Evolutionary conservation across 2,797 vertebrate species (phyloP), one percentile per base, ranked within the genome.

Genomic region (Menidia menidia): DNA sequence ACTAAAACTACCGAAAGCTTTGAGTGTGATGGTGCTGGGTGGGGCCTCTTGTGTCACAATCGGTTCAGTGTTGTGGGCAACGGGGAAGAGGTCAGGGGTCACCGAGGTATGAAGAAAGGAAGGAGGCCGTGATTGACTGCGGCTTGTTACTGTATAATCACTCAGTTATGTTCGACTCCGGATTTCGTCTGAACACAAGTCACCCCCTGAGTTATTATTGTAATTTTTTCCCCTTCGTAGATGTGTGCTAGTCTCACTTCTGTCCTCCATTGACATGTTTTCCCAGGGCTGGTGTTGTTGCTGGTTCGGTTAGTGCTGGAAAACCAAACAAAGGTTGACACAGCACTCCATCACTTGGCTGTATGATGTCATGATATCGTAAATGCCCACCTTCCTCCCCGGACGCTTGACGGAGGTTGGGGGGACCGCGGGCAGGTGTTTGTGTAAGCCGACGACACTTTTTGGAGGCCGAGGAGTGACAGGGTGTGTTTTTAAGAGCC

Each of bases 281-380:
- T 92, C 77, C 73, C 68, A 77, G 75, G 78, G 72, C 71, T 68
- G 67, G 53, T 84, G 75, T 85, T 87, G 73, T 84, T 81, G 83
- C 82, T 87, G 77, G 80, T 77, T 78, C 9, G 35, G 80, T 88
- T 66, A 81, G 75, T 4, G 71, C 80, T 88, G 92, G 91, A 93
- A 95, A 94, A 88, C 80, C 68, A 92, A 93, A 92, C 85, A 91
- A 66, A 67, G 75, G 60, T 69, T 86, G 86, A 91, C 88, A 78
- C 74, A 75, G 88, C 91, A 86, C 87, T 92, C 90, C 85, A 87
- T 94, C 88, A 90, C 82, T 69, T 81, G 73, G 67, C 64, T 69
- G 32, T 68, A 77, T 90, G 91, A 91, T 86, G 87, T 81, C 83
- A 89, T 90, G 76, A 87, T 81, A 69, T 85, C 82, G 87, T 87